Evolutionary conservation across 92 coral and sea anemone genomes (phyloP), one percentile per base, ranked within the genome.

Genomic region (Virgularia gustaviana): DNA sequence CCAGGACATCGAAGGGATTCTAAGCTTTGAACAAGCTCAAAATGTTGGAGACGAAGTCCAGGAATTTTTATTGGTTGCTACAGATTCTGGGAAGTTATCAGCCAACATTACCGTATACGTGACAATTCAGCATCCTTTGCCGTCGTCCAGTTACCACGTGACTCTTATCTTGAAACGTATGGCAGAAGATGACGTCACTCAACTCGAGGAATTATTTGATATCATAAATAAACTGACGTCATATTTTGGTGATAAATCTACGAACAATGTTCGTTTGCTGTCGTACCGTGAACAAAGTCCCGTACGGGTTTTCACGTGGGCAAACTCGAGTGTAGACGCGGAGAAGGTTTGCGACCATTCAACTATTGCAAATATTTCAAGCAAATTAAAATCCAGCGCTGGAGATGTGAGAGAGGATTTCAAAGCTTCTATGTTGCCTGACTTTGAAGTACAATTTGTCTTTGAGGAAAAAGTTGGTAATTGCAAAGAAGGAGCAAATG

Each of bases 401-500:
- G 81, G 81, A 13, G 43, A 19, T 7, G 57, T 75, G 33, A 41
- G 43, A 15, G 45, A 44, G 43, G 57, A 27, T 12, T 49, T 76
- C 31, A 38, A 76, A 34, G n/a, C 35, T 18, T 42, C 72, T 10
- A 56, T 76, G 41, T 19, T 13, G 12, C 81, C 81, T 8, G 74
- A 76, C 13, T 76, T 61, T 23, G 47, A 32, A 8, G 60, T 76
- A 25, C 64, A 63, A 34, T 49, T 41, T 49, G 27, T 76, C 29
- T 63, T 44, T 18, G 74, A 52, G 4, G 60, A 64, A 20, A 13
- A 35, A 9, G 42, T 41, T 0, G 55, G 74, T 32, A 6, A 64
- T 52, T 76, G 81, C 37, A 52, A 38, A 18, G 74, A 59, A 15
- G 74, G 39, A 22, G 62, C 71, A 22, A 76, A 76, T 41, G 71